phyloP scores from a whole-genome alignment of 2,113 vertebrate species.

The Thunnus maccoyii region DNA sequence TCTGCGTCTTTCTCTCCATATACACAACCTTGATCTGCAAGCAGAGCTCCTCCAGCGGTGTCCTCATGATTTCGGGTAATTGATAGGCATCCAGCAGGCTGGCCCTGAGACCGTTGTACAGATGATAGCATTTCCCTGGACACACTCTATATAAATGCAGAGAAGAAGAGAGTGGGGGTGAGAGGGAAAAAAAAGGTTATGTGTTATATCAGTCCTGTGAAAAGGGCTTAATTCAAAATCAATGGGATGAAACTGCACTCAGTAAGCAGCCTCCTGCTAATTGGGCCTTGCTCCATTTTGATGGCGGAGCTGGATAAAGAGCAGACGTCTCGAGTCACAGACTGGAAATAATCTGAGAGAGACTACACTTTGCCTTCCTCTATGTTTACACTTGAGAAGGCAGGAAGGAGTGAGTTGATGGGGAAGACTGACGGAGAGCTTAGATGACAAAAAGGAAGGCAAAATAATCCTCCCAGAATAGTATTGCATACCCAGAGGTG shows the following conservation, averaged over 20 bases:
- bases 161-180: conserved; percentile 11
- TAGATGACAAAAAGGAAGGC: conserved; percentile 20
- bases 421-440: conserved; percentile 31
- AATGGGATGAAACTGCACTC: conserved; percentile 49
- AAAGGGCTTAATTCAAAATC: conserved; percentile 56
- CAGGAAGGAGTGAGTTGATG: conserved; percentile 1
- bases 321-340: conserved; percentile 42
- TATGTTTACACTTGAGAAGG: conserved; percentile 38
- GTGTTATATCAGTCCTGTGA: conserved; percentile 32
- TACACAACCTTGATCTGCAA: conserved; percentile 95
- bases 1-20: neutral
- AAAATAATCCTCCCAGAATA: conserved; percentile 35
- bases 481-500: conserved; percentile 3
- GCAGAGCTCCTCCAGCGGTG: conserved; percentile 96
- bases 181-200: conserved; percentile 9
- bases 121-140: conserved; percentile 96
- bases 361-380: conserved; percentile 35
- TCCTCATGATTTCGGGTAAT: conserved; percentile 96
- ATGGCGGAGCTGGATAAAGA: conserved; percentile 49
- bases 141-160: conserved; percentile 87
- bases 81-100: conserved; percentile 96
- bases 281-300: conserved; percentile 63
- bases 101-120: conserved; percentile 94
- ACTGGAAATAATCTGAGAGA: conserved; percentile 52
- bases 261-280: conserved; percentile 62